phyloP scores from a whole-genome alignment of 2,888 invertebrate species.

The Bombylius major region DNA sequence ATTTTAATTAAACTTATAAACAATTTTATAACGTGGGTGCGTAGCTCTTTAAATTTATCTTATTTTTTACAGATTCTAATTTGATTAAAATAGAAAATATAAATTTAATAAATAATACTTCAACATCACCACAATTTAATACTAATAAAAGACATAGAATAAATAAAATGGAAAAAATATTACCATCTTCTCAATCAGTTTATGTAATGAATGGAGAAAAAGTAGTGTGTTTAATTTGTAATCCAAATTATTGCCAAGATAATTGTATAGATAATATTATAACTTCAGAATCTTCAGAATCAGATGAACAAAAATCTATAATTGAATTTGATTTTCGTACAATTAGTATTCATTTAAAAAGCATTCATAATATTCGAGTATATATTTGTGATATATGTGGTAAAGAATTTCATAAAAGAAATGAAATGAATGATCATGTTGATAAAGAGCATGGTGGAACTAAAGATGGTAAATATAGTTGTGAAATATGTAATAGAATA shows the following conservation, averaged over 20 bases:
- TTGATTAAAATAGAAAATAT: too few species aligned
- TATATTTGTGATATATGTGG: slow-evolving; percentile 63
- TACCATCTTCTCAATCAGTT: neutral
- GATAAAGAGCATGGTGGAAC: slow-evolving; percentile 46
- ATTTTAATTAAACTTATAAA: too few species aligned
- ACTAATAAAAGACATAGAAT: neutral
- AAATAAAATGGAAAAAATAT: neutral
- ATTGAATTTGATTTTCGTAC: slow-evolving; percentile 42
- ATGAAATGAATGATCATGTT: slow-evolving; percentile 50
- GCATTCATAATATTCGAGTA: slow-evolving; percentile 46
- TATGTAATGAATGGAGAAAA: neutral
- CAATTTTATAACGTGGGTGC: too few species aligned
- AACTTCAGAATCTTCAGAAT: too few species aligned
- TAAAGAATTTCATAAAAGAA: slow-evolving; percentile 47
- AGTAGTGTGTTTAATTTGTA: neutral
- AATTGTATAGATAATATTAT: neutral
- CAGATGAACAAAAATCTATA: slow-evolving; percentile 12
- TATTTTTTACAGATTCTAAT: too few species aligned
- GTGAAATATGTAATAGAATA: slow-evolving; percentile 48
- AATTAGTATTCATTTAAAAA: slow-evolving; percentile 49
- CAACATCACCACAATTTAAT: neutral
- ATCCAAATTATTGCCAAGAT: neutral
- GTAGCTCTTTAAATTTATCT: too few species aligned
- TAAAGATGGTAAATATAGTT: slow-evolving; percentile 50
- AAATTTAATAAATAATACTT: too few species aligned